Percentiles rank a stretch among this genome's conserved stretches.
Evolutionary conservation across 2,113 vertebrate genomes (phyloP).

Genomic region (Nothoprocta pentlandii): DNA sequence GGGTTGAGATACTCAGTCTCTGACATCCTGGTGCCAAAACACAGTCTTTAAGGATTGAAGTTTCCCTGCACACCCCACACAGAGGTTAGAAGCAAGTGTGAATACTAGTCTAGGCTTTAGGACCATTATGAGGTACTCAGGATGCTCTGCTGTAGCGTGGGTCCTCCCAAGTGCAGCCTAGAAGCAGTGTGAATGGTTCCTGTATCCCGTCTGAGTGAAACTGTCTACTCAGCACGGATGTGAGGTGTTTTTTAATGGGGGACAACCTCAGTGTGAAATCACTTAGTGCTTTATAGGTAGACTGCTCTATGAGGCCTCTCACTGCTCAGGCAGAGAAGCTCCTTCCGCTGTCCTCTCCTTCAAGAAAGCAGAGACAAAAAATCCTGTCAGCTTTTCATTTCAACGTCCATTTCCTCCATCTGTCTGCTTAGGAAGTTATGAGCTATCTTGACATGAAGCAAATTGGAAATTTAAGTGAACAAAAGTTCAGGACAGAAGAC

Average conservation of each 20-base stretch:
- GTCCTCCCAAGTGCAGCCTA: background rate
- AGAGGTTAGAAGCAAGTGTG: background rate
- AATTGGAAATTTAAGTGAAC: background rate
- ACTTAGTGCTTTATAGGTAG: background rate
- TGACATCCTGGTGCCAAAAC: background rate
- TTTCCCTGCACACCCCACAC: too few relatives aligned
- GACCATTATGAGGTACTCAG: accelerated
- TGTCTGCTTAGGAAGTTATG: background rate
- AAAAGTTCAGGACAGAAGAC: background rate
- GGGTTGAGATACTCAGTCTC: accelerated
- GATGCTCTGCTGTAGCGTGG: background rate
- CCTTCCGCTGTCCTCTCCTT: background rate
- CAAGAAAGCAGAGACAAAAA: background rate
- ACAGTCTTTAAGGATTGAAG: background rate
- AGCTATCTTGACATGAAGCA: background rate
- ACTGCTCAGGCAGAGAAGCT: background rate
- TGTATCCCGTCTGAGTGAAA: background rate
- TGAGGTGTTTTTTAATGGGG: slow-evolving; percentile 1
- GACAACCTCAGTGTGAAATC: background rate
- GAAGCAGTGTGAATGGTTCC: background rate
- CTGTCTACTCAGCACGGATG: background rate
- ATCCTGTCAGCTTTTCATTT: background rate
- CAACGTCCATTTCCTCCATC: background rate
- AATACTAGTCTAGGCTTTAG: background rate
- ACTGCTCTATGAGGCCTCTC: background rate